Evolutionary conservation across 1,140 invertebrate species (phyloP).

Genomic region (Euschistus heros): DNA sequence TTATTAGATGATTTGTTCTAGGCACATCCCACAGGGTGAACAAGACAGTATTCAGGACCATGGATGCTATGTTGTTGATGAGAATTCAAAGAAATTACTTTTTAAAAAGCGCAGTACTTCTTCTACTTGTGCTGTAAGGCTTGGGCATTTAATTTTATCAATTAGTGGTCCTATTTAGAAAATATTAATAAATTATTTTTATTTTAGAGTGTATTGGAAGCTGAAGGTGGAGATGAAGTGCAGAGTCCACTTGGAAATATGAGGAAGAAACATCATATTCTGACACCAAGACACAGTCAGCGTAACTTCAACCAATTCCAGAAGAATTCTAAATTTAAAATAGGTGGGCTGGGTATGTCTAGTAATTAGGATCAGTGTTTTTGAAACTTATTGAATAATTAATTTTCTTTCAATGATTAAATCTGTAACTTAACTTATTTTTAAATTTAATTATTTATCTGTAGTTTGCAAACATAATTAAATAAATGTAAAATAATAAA

Average conservation of each 20-base stretch:
- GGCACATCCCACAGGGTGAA: conserved; percentile 58
- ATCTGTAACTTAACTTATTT: no score
- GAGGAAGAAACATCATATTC: conserved; percentile 53
- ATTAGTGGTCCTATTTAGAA: no score
- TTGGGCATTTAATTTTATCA: no score
- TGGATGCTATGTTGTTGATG: conserved; percentile 54
- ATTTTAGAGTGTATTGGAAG: conserved; percentile 63
- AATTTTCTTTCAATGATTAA: no score
- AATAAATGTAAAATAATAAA: no score
- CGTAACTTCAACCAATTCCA: conserved; percentile 45
- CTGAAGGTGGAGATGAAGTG: conserved; percentile 61
- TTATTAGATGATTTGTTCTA: conserved; percentile 33
- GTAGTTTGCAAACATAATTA: no score
- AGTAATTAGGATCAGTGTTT: no score
- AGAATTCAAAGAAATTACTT: conserved; percentile 59
- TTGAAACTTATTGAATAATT: no score
- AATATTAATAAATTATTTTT: neutral
- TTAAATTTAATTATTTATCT: no score
- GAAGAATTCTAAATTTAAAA: conserved; percentile 35
- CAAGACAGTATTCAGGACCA: conserved; percentile 41
- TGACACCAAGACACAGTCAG: conserved; percentile 72
- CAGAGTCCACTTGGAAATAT: conserved; percentile 67
- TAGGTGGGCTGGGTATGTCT: conserved; percentile 51
- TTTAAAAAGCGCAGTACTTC: conserved; percentile 80
- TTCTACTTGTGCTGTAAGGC: conserved; percentile 65